A percentile compares a stretch with the other conserved stretches of the same genome.
Conservation (phyloP, 2,113 vertebrate genomes). For the Brachionichthys hirsutus region DNA sequence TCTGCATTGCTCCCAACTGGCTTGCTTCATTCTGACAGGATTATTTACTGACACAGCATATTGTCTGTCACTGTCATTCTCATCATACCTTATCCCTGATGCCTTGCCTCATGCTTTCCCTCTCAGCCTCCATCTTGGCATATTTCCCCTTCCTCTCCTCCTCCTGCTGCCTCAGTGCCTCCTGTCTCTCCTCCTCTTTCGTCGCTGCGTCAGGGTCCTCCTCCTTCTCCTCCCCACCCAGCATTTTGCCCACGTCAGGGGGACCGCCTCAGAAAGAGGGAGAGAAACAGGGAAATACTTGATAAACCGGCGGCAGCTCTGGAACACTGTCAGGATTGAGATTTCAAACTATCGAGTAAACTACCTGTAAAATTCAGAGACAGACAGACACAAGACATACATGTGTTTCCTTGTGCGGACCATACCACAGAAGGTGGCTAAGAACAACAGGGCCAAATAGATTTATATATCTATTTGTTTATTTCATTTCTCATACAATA, state of each 20-base stretch:
- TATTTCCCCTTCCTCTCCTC: slow-evolving; percentile 98
- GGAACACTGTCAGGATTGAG: no score
- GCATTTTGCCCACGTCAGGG: slow-evolving; percentile 98
- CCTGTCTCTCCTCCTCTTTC: slow-evolving; percentile 96
- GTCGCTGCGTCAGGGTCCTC: slow-evolving; percentile 95
- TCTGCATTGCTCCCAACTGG: neutral
- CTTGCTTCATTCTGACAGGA: neutral
- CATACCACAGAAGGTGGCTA: no score
- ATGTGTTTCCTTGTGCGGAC: no score
- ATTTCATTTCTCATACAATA: neutral
- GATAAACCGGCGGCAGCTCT: neutral
- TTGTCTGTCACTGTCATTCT: neutral
- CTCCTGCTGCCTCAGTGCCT: slow-evolving; percentile 94
- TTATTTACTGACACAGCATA: neutral
- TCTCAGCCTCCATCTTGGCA: slow-evolving; percentile 94
- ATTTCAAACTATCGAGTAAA: no score
- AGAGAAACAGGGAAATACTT: neutral
- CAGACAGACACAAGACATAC: no score
- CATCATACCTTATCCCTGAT: slow-evolving; percentile 93
- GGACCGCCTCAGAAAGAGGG: slow-evolving; percentile 79
- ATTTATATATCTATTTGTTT: no score
- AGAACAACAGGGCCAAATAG: no score
- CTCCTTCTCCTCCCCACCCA: slow-evolving; percentile 95
- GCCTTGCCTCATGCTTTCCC: slow-evolving; percentile 96
- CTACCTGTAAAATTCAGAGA: no score